A percentile compares a stretch with the other conserved stretches of the same genome.
Evolutionary conservation across 2,888 invertebrate genomes (phyloP).

Genomic region (Rhagophthalmus giganteus): DNA sequence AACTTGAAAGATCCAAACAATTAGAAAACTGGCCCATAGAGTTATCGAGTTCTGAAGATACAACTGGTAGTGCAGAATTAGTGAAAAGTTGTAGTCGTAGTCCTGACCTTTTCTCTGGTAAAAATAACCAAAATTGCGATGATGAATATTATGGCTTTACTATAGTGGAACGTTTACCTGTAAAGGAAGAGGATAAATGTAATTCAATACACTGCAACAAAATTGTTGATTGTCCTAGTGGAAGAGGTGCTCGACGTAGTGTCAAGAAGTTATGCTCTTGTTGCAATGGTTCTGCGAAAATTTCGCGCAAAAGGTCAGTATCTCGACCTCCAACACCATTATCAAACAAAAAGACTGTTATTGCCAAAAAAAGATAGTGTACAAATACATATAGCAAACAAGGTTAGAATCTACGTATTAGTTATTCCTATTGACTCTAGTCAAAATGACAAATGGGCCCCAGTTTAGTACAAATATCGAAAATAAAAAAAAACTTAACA

Average conservation of each 20-base stretch:
- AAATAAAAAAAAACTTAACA: constrained; percentile 21
- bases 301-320: constrained; percentile 46
- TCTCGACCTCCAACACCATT: constrained; percentile 48
- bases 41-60: constrained; percentile 52
- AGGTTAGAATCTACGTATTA: constrained; percentile 40
- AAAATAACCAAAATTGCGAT: constrained; percentile 37
- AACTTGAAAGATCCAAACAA: constrained; percentile 43
- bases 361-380: constrained; percentile 55
- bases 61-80: constrained; percentile 47
- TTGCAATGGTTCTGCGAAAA: constrained; percentile 46
- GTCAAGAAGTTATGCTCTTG: constrained; percentile 52
- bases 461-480: constrained; percentile 54
- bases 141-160: constrained; percentile 45
- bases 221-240: constrained; percentile 45
- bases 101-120: constrained; percentile 40
- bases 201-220: constrained; percentile 44
- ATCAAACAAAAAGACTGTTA: constrained; percentile 52
- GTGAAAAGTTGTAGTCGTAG: constrained; percentile 41
- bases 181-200: constrained; percentile 44
- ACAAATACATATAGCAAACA: constrained; percentile 37
- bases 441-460: constrained; percentile 46
- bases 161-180: constrained; percentile 44
- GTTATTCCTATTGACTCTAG: constrained; percentile 42
- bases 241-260: constrained; percentile 49
- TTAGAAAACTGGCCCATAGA: constrained; percentile 40